A percentile compares a stretch with the other conserved stretches of the same genome.
Conservation (phyloP, 2,113 vertebrate species). For the Salvator merianae region DNA sequence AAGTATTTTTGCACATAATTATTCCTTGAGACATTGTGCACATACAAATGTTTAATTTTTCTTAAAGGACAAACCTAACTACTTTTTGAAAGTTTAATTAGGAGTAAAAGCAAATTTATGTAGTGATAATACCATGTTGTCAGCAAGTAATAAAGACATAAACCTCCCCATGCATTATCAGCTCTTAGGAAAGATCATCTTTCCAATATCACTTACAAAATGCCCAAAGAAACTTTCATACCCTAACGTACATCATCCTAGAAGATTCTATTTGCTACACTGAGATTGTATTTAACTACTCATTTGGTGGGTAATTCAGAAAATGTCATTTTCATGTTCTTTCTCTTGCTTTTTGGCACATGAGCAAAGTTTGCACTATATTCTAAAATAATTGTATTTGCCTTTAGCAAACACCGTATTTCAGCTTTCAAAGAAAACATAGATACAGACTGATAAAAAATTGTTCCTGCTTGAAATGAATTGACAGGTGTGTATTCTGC, state of each 20-base stretch:
- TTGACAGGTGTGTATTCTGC: constrained; percentile 47
- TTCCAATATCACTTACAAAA: constrained; percentile 50
- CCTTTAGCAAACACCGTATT: constrained; percentile 62
- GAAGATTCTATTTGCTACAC: constrained; percentile 13
- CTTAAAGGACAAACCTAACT: constrained; percentile 52
- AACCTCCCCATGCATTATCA: constrained; percentile 39
- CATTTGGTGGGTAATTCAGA: constrained; percentile 43
- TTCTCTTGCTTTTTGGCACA: constrained; percentile 43
- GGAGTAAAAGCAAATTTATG: constrained; percentile 66
- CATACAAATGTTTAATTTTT: constrained; percentile 52
- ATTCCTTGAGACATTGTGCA: constrained; percentile 39
- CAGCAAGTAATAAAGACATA: constrained; percentile 63
- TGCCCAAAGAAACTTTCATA: constrained; percentile 40
- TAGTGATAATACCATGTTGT: constrained; percentile 49
- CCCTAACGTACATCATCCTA: constrained; percentile 21
- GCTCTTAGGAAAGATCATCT: constrained; percentile 40
- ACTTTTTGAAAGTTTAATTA: constrained; percentile 70
- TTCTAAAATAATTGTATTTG: constrained; percentile 57
- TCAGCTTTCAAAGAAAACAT: constrained; percentile 58
- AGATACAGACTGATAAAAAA: constrained; percentile 48
- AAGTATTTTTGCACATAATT: constrained; percentile 42
- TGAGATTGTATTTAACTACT: constrained; percentile 34
- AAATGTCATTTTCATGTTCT: constrained; percentile 40
- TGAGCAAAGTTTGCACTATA: constrained; percentile 41
- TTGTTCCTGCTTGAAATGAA: constrained; percentile 40